These are phyloP conservation scores for Mantis religiosa DNA, from an alignment of 2,888 invertebrate species.

Conservation along the genomic window DNA sequence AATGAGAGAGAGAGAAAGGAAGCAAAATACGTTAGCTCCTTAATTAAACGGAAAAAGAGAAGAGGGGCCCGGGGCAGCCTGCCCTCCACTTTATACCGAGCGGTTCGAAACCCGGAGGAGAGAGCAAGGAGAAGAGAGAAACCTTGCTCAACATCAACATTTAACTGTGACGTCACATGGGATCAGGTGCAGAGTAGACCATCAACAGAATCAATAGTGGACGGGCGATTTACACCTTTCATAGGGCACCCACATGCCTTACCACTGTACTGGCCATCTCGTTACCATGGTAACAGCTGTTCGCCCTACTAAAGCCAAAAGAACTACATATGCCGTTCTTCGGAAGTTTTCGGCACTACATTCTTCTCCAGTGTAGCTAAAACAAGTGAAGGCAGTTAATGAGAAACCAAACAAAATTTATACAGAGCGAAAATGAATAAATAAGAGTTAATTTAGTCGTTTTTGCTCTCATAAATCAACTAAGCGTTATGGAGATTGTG, in stretches of 20 bases:
- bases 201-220: neutral
- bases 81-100: neutral
- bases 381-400: neutral
- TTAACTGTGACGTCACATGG: neutral
- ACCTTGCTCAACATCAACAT: neutral
- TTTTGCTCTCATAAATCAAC: too few species aligned
- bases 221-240: conserved; percentile 3
- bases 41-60: neutral
- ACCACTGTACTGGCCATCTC: neutral
- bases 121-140: neutral
- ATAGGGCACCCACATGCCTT: neutral
- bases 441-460: too few species aligned
- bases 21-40: conserved; percentile 15
- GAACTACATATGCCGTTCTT: neutral
- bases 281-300: neutral
- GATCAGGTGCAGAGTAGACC: neutral
- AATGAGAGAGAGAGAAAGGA: conserved; percentile 9
- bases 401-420: neutral
- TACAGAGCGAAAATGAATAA: too few species aligned
- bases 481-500: too few species aligned
- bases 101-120: neutral
- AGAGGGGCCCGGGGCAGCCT: neutral
- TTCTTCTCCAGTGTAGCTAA: neutral
- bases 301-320: neutral
- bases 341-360: neutral